Evolutionary conservation across 1,140 invertebrate genomes (phyloP).

Genomic region (Phymorhynchus buccinoides): DNA sequence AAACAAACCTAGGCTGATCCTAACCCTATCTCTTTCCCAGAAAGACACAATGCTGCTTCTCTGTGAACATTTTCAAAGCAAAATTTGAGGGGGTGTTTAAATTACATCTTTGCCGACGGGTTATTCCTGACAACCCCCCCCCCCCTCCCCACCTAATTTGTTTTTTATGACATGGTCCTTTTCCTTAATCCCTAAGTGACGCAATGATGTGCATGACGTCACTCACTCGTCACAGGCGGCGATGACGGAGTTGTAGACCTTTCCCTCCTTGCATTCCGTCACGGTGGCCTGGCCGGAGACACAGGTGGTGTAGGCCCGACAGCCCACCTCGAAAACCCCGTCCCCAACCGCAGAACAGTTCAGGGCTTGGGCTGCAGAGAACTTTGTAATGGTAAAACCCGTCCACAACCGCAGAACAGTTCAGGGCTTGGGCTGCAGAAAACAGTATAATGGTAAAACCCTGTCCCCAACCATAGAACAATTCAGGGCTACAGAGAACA

Average conservation of each 20-base stretch:
- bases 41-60: too few species aligned
- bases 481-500: neutral
- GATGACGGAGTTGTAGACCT: constrained; percentile 46
- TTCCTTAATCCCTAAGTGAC: too few species aligned
- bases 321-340: constrained; percentile 51
- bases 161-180: too few species aligned
- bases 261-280: constrained; percentile 40
- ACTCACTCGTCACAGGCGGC: constrained; percentile 52
- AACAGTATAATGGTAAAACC: neutral
- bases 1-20: too few species aligned
- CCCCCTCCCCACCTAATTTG: too few species aligned
- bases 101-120: too few species aligned
- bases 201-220: neutral
- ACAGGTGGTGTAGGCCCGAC: constrained; percentile 45
- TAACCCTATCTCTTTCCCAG: too few species aligned
- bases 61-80: too few species aligned
- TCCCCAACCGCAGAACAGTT: constrained; percentile 43
- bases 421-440: constrained; percentile 32
- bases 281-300: constrained; percentile 31
- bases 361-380: constrained; percentile 30
- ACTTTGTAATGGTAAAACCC: too few species aligned
- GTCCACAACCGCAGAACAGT: constrained; percentile 31
- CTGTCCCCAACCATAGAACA: neutral
- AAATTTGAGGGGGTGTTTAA: too few species aligned
- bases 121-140: too few species aligned